Percentiles rank a stretch among this genome's conserved stretches.
Conservation (phyloP, 1,140 invertebrate genomes). For the Cyclargus thomasi region DNA sequence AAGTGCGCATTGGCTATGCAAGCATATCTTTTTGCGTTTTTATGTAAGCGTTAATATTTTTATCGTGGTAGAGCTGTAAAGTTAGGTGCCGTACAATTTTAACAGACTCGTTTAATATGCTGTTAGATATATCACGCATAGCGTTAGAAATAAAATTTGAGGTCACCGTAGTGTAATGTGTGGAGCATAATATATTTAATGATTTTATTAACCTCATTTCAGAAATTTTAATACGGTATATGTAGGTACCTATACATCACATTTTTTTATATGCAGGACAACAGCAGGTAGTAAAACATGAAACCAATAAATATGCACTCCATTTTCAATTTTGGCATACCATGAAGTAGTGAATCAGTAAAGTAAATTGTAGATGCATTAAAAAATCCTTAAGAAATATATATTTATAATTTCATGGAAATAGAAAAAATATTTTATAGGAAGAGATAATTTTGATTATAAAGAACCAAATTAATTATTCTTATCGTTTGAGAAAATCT, state of each 20-base stretch:
- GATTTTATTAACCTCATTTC: slow-evolving; percentile 6
- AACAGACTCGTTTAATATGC: background rate
- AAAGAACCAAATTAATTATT: background rate
- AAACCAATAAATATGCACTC: too few species aligned
- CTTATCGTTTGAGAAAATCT: background rate
- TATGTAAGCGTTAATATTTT: background rate
- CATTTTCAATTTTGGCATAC: too few species aligned
- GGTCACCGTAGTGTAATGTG: background rate
- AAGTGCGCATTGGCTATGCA: background rate
- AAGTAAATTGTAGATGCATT: background rate
- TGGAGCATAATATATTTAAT: slow-evolving; percentile 13
- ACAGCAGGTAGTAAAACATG: background rate
- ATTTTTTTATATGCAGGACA: background rate
- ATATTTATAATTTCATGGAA: background rate
- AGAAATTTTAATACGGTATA: background rate
- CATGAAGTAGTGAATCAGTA: too few species aligned
- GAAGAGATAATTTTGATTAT: background rate
- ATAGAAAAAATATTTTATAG: background rate
- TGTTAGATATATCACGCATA: background rate
- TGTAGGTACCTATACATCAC: background rate
- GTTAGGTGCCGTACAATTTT: background rate
- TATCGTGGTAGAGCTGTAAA: background rate
- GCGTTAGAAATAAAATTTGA: slow-evolving; percentile 1
- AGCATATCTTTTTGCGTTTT: background rate
- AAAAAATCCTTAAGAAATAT: background rate